A percentile compares a stretch with the other conserved stretches of the same genome.
phyloP scores from a whole-genome alignment of 2,113 vertebrate species.

The Sclerurus mexicanus region DNA sequence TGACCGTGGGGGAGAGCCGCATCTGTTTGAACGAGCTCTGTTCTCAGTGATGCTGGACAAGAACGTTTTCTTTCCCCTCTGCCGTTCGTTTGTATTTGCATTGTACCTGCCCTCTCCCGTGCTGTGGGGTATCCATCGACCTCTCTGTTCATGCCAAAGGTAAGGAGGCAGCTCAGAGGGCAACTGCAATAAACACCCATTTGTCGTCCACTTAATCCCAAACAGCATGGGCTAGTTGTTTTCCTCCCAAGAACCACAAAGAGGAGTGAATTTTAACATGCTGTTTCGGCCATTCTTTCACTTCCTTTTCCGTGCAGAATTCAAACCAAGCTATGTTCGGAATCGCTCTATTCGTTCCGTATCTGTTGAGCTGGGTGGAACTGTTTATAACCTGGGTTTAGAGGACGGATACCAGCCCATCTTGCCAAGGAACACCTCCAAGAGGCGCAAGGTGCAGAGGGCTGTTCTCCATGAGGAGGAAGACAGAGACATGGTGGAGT shows the following conservation, averaged over 20 bases:
- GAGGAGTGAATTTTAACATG: background rate
- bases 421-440: conserved; percentile 75
- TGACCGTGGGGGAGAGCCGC: background rate
- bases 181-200: background rate
- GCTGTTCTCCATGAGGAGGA: conserved; percentile 59
- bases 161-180: background rate
- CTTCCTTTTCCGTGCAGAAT: conserved; percentile 67
- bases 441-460: conserved; percentile 52
- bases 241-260: background rate
- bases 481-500: conserved; percentile 79
- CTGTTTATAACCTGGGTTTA: conserved; percentile 76
- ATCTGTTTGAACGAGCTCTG: background rate
- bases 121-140: background rate
- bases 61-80: background rate
- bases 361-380: conserved; percentile 77
- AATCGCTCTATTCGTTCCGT: conserved; percentile 86
- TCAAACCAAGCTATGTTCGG: conserved; percentile 76
- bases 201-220: background rate
- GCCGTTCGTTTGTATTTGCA: background rate
- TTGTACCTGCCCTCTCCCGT: background rate
- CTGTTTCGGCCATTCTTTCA: background rate
- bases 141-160: background rate
- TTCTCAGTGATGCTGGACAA: background rate
- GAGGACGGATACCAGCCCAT: conserved; percentile 75
- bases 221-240: background rate